A percentile compares a stretch with the other conserved stretches of the same genome.
Conservation (phyloP, 23 tunicate genomes). For the Corella eumyota region DNA sequence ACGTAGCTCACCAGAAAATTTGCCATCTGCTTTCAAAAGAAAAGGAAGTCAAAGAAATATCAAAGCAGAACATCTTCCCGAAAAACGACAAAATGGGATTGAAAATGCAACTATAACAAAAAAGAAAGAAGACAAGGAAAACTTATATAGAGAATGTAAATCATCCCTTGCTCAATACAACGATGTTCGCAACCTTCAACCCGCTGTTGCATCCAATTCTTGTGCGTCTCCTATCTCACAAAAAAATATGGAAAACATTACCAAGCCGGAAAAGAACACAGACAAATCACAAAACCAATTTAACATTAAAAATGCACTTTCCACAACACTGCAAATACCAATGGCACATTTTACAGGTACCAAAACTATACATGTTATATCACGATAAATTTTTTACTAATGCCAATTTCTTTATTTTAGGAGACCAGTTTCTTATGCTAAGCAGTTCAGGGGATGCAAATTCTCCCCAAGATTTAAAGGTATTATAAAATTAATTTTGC, state of each 20-base stretch:
- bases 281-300: not conserved
- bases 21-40: not conserved
- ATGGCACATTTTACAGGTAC: slow-evolving; percentile 7
- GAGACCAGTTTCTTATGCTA: no score
- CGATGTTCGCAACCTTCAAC: not conserved
- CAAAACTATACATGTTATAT: no score
- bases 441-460: no score
- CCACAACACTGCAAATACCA: slow-evolving; percentile 25
- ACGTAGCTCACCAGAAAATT: not conserved
- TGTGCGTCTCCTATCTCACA: not conserved
- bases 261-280: not conserved
- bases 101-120: no score
- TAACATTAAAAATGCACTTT: slow-evolving; percentile 5
- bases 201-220: not conserved
- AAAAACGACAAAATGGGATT: no score
- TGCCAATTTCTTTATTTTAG: no score
- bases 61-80: no score
- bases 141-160: slow-evolving; percentile 30
- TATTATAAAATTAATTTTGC: no score
- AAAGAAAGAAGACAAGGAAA: slow-evolving; percentile 23
- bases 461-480: no score
- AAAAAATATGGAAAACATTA: slow-evolving; percentile 1
- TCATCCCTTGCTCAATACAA: slow-evolving; percentile 36
- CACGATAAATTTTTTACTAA: no score
- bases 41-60: slow-evolving; percentile 3